phyloP scores from a whole-genome alignment of 1,140 invertebrate genomes.

The Pygmarrhopalites habei region DNA sequence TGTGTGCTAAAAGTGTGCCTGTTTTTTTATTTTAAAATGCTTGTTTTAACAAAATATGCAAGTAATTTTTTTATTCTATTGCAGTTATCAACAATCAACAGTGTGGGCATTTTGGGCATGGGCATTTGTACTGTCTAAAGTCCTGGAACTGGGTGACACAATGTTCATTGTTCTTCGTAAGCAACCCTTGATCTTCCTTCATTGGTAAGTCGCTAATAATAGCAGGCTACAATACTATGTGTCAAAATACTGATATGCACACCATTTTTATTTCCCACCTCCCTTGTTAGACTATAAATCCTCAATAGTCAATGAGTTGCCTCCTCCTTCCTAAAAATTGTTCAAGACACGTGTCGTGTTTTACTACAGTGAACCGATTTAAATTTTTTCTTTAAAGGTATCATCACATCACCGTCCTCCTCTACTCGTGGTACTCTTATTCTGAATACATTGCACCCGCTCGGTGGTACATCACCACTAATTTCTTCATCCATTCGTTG shows the following conservation, averaged over 20 bases:
- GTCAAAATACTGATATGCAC: neutral
- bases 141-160: conserved; percentile 48
- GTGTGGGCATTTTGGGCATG: conserved; percentile 47
- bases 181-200: conserved; percentile 54
- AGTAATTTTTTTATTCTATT: conserved; percentile 9
- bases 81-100: conserved; percentile 44
- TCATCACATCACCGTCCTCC: conserved; percentile 78
- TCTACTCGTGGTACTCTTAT: conserved; percentile 97
- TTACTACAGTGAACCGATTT: no score
- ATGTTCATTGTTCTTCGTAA: conserved; percentile 52
- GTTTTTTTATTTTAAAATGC: no score
- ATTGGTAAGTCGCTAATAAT: conserved; percentile 44
- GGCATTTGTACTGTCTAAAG: conserved; percentile 50
- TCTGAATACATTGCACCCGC: conserved; percentile 91
- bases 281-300: no score
- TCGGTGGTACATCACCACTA: conserved; percentile 84
- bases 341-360: no score
- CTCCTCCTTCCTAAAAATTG: no score
- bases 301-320: no score
- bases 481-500: conserved; percentile 54
- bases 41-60: no score
- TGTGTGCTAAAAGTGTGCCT: no score
- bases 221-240: no score
- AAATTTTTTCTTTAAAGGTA: conserved; percentile 55
- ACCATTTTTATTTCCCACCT: no score